Percentiles rank a stretch among this genome's conserved stretches.
Evolutionary conservation across 2,797 vertebrate genomes (phyloP).

Genomic region (Gobio occitaniae): DNA sequence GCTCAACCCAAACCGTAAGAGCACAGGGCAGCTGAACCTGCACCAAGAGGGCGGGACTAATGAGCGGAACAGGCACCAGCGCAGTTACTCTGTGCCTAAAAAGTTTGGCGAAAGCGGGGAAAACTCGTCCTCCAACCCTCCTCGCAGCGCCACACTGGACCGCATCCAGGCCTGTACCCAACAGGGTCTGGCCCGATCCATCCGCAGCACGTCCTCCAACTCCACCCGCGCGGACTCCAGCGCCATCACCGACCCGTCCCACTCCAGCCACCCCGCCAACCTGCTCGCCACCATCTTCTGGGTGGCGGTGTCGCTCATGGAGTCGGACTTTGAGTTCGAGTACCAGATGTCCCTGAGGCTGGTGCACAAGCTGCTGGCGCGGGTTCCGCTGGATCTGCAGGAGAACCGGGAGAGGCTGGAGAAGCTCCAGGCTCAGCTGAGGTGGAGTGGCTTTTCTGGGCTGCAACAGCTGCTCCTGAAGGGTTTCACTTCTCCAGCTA

Average conservation of each 20-base stretch:
- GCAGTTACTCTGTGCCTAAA: conserved; percentile 98
- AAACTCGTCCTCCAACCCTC: conserved; percentile 83
- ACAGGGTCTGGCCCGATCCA: conserved; percentile 85
- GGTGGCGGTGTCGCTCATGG: conserved; percentile 98
- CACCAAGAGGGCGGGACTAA: conserved; percentile 83
- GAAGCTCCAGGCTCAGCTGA: conserved; percentile 96
- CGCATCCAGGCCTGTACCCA: conserved; percentile 97
- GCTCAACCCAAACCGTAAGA: conserved; percentile 91
- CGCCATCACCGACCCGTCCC: conserved; percentile 88
- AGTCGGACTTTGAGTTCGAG: conserved; percentile 99
- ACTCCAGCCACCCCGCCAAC: conserved; percentile 92
- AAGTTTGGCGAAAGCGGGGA: conserved; percentile 93
- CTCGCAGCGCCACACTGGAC: conserved; percentile 95
- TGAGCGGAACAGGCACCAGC: conserved; percentile 92
- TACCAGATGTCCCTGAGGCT: conserved; percentile 96
- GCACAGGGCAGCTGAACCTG: conserved; percentile 95
- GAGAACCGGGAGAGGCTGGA: conserved; percentile 97
- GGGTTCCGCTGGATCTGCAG: conserved; percentile 92
- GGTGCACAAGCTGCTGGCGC: conserved; percentile 90
- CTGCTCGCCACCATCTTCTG: conserved; percentile 97
- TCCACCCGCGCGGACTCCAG: conserved; percentile 82
- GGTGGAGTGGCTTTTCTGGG: conserved; percentile 96
- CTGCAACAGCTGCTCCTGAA: conserved; percentile 96
- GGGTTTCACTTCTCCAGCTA: conserved; percentile 96
- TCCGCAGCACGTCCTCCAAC: conserved; percentile 86